A percentile compares a stretch with the other conserved stretches of the same genome.
Evolutionary conservation across 1,140 invertebrate genomes (phyloP).

Genomic region (Halyomorpha halys): DNA sequence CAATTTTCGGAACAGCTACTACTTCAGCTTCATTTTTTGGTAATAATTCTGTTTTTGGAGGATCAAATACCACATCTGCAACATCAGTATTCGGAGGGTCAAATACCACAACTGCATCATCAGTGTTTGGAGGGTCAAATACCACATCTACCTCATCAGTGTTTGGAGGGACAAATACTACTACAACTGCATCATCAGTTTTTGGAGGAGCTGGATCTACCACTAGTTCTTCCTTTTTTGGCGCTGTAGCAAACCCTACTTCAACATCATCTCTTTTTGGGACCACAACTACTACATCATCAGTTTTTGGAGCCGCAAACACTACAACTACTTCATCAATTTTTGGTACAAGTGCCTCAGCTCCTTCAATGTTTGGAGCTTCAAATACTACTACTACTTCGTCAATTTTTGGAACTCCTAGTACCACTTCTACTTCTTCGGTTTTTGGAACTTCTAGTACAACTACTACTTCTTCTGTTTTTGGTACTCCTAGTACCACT

Average conservation of each 20-base stretch:
- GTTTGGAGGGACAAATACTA: not conserved
- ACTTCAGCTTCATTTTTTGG: conserved; percentile 12
- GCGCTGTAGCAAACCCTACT: conserved; percentile 2
- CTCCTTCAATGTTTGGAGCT: conserved; percentile 18
- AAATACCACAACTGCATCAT: conserved; percentile 11
- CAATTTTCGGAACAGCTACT: conserved; percentile 19
- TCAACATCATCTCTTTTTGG: conserved; percentile 21
- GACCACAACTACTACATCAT: not conserved
- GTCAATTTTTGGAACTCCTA: conserved; percentile 15
- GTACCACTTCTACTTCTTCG: not conserved
- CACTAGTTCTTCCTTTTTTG: not conserved
- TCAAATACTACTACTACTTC: not conserved
- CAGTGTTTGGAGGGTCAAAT: not conserved
- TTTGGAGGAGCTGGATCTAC: not conserved
- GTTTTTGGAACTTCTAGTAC: not conserved
- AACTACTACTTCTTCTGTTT: not conserved
- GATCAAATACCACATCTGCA: not conserved
- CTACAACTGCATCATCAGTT: not conserved
- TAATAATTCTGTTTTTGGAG: conserved; percentile 20
- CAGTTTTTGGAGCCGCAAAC: conserved; percentile 3
- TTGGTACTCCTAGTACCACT: conserved; percentile 9
- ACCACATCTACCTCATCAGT: not conserved
- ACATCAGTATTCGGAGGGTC: conserved; percentile 13
- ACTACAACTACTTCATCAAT: conserved; percentile 18
- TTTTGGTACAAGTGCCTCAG: not conserved